Evolutionary conservation across 1,140 invertebrate species (phyloP), one percentile per base, ranked within the genome.

Genomic region (Orussus abietinus): DNA sequence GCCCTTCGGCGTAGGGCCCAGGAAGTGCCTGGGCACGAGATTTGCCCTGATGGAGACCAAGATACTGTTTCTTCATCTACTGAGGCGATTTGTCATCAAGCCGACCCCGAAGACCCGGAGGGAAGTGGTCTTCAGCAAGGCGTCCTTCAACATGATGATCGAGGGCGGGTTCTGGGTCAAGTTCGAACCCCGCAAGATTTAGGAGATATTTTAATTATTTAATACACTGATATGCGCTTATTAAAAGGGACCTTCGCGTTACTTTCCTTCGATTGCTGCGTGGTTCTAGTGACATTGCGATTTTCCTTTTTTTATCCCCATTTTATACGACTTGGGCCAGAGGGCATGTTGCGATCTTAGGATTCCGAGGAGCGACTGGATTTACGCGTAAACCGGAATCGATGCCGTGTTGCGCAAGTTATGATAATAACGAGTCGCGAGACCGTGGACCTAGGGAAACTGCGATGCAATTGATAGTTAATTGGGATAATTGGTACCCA

Each of bases 1-100:
- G 5, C 81, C 82, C 0, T 83, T 83, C 46, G 79, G 78, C 5
- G 47, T 75, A 10, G 79, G 78, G 2, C 64, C 67, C 3, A 53
- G 76, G 20, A 58, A 52, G 19, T 65, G 62, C 9, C 55, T 65
- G 3, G 62, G 57, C 0, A 55, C 62, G 41, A 45, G 64, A 9
- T 72, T 72, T 34, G 66, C 61, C 7, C 36, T 72, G 0, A 67
- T 70, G 66, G 67, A 68, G 20, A 52, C 47, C 0, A 72, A 72
- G 26, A 38, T 65, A 10, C 9, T 64, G 9, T 22, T 69, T 4
- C 55, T 56, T 17, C 40, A 59, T 39, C 28, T 69, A 6, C 26
- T 71, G 10, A 36, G 44, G 12, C 53, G 58, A 12, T 69, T 71
- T 18, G 22, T 39, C 2, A n/a, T 72, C 3, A 47, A 52, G 33